phyloP scores from a whole-genome alignment of 2,113 vertebrate genomes.

The Thunnus maccoyii region DNA sequence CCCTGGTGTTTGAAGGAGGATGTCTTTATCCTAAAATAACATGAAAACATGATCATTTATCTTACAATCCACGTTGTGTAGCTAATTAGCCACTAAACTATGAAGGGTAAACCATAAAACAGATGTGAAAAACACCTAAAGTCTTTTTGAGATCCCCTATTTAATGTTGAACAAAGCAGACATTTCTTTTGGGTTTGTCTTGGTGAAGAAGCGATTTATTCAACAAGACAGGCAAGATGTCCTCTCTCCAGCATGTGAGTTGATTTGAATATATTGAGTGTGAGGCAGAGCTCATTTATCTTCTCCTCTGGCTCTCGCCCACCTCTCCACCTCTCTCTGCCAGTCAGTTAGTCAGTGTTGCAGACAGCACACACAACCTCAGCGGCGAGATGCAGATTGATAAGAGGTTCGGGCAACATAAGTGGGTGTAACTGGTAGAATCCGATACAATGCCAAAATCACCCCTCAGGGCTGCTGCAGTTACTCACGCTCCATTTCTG shows the following conservation, averaged over 20 bases:
- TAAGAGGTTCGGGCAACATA: slow-evolving; percentile 34
- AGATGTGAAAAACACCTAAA: not conserved
- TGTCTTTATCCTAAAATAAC: not conserved
- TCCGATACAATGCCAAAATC: slow-evolving; percentile 39
- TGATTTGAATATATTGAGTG: slow-evolving; percentile 49
- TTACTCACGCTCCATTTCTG: slow-evolving; percentile 40
- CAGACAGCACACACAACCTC: slow-evolving; percentile 31
- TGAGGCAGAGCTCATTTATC: slow-evolving; percentile 61
- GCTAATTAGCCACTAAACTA: slow-evolving; percentile 20
- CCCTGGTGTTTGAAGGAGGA: not conserved
- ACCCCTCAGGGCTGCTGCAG: slow-evolving; percentile 6
- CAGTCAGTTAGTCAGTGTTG: slow-evolving; percentile 43
- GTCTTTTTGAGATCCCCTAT: not conserved
- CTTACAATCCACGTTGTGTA: not conserved
- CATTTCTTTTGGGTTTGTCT: slow-evolving; percentile 12
- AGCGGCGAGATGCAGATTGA: slow-evolving; percentile 51
- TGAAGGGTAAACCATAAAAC: not conserved
- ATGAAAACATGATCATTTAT: not conserved
- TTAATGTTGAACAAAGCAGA: not conserved
- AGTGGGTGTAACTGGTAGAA: slow-evolving; percentile 57
- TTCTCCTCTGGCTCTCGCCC: slow-evolving; percentile 49
- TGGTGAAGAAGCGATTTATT: slow-evolving; percentile 33
- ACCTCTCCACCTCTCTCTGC: slow-evolving; percentile 37
- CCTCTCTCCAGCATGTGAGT: slow-evolving; percentile 23
- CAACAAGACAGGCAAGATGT: slow-evolving; percentile 27